phyloP scores from a whole-genome alignment of 2,113 vertebrate species.

The Ophthalmotilapia sp. region DNA sequence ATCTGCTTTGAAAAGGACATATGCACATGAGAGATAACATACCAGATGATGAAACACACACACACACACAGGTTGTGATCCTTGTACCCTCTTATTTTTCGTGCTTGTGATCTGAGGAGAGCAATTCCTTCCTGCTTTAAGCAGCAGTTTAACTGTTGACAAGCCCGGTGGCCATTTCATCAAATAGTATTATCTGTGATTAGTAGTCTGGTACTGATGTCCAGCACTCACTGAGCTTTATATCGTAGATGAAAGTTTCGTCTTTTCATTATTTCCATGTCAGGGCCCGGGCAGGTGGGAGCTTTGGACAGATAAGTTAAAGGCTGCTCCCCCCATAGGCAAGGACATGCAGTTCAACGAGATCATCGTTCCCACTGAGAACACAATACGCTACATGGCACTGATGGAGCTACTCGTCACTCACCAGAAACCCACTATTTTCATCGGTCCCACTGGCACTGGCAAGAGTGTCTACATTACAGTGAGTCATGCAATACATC shows the following conservation, averaged over 20 bases:
- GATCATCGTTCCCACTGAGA: constrained; percentile 90
- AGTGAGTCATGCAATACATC: constrained; percentile 67
- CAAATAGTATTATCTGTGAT: background rate
- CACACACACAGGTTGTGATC: background rate
- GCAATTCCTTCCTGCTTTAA: background rate
- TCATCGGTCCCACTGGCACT: constrained; percentile 88
- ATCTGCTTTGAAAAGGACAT: background rate
- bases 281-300: constrained; percentile 86
- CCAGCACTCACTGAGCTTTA: background rate
- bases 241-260: background rate
- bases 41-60: background rate
- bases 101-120: background rate
- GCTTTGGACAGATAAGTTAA: constrained; percentile 78
- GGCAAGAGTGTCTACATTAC: constrained; percentile 89
- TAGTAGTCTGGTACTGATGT: background rate
- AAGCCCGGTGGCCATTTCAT: background rate
- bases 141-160: background rate
- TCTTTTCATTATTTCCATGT: background rate
- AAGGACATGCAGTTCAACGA: constrained; percentile 83
- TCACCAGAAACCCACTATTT: constrained; percentile 82
- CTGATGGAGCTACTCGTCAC: constrained; percentile 82
- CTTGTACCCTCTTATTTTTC: background rate
- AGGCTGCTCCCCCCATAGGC: constrained; percentile 68
- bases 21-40: background rate
- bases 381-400: constrained; percentile 80